These are phyloP conservation scores for Naso thynnoides DNA, from an alignment of 2,797 vertebrate species.

Conservation along the genomic window DNA sequence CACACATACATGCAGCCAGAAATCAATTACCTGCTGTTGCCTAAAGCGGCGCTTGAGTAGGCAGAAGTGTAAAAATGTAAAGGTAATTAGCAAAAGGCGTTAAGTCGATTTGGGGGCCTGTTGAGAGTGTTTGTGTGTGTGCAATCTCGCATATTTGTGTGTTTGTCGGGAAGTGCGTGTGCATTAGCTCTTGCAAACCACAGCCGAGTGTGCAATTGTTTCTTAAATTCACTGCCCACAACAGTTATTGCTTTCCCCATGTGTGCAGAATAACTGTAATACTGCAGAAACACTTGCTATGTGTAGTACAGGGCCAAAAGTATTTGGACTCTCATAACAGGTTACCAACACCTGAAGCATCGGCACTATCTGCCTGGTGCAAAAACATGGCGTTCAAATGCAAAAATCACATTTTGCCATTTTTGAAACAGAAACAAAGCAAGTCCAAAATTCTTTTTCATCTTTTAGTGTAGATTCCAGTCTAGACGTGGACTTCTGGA, in stretches of 20 bases:
- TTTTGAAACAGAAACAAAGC: not conserved
- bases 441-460: not conserved
- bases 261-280: not conserved
- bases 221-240: conserved; percentile 32
- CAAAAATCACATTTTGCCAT: not conserved
- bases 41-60: conserved; percentile 63
- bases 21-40: conserved; percentile 72
- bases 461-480: no score
- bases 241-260: conserved; percentile 36
- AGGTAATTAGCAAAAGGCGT: conserved; percentile 74
- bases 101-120: conserved; percentile 62
- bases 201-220: conserved; percentile 57
- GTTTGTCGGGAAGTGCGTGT: conserved; percentile 19
- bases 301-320: not conserved
- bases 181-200: conserved; percentile 38
- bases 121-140: conserved; percentile 44
- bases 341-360: not conserved
- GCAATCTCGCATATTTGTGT: conserved; percentile 45
- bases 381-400: not conserved
- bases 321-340: not conserved
- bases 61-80: conserved; percentile 76
- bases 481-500: not conserved
- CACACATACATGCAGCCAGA: conserved; percentile 29
- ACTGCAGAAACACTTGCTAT: not conserved
- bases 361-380: not conserved